Evolutionary conservation across 2,888 invertebrate genomes (phyloP).

Genomic region (Cybosia mesomella): DNA sequence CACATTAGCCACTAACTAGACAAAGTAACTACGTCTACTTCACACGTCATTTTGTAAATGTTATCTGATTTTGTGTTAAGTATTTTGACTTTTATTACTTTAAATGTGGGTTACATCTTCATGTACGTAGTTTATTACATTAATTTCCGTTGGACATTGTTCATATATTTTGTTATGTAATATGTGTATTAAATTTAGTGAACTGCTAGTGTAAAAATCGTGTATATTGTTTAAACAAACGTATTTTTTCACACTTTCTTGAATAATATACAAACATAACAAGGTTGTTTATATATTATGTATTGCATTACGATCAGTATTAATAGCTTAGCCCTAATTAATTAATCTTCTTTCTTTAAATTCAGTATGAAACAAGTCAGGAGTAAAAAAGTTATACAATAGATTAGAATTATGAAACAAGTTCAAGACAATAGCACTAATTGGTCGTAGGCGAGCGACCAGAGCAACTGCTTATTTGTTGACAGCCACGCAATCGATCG

Average conservation of each 20-base stretch:
- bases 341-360: slow-evolving; percentile 45
- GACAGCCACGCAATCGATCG: slow-evolving; percentile 46
- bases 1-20: slow-evolving; percentile 81
- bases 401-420: slow-evolving; percentile 64
- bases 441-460: slow-evolving; percentile 66
- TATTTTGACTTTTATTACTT: slow-evolving; percentile 38
- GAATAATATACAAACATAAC: slow-evolving; percentile 12
- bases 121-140: slow-evolving; percentile 30
- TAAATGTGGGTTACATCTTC: slow-evolving; percentile 33
- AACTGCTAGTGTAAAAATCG: neutral
- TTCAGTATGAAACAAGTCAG: slow-evolving; percentile 32
- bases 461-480: slow-evolving; percentile 30
- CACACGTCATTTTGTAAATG: slow-evolving; percentile 45
- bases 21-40: slow-evolving; percentile 55
- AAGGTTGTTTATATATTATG: neutral
- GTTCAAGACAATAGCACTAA: slow-evolving; percentile 75
- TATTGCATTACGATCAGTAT: slow-evolving; percentile 28
- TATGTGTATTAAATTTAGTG: slow-evolving; percentile 12
- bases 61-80: slow-evolving; percentile 25
- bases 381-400: slow-evolving; percentile 65
- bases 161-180: slow-evolving; percentile 29
- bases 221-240: neutral
- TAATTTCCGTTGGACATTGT: slow-evolving; percentile 26
- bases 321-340: slow-evolving; percentile 38
- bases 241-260: slow-evolving; percentile 18